Evolutionary conservation across 2,888 invertebrate species (phyloP).

Genomic region (Rhogogaster chlorosoma): DNA sequence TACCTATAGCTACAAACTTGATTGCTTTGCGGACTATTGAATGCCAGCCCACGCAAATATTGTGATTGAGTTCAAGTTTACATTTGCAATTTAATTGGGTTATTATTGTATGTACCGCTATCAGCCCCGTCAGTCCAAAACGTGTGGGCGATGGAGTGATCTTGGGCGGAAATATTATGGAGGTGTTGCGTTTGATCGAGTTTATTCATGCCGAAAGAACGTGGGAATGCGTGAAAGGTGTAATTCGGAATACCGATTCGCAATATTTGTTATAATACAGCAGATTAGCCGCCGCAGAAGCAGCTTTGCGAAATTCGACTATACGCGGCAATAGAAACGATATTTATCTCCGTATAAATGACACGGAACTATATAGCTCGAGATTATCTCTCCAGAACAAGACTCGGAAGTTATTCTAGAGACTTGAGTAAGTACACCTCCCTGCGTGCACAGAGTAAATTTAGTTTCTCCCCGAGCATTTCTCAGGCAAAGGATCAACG

Average conservation of each 20-base stretch:
- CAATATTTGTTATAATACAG: neutral
- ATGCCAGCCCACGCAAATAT: constrained; percentile 41
- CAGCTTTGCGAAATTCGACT: neutral
- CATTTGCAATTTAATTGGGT: constrained; percentile 50
- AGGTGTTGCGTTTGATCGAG: constrained; percentile 21
- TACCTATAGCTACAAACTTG: constrained; percentile 3
- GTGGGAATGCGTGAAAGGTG: neutral
- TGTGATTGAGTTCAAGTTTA: constrained; percentile 37
- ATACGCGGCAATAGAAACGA: neutral
- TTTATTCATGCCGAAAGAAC: neutral
- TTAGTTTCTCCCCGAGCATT: constrained; percentile 19
- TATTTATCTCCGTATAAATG: neutral
- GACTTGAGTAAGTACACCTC: neutral
- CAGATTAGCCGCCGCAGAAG: neutral
- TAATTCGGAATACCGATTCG: neutral
- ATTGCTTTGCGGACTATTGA: constrained; percentile 43
- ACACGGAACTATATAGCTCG: neutral
- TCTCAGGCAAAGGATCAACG: constrained; percentile 2
- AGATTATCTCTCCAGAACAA: constrained; percentile 6
- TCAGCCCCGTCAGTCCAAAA: neutral
- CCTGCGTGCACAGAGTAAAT: constrained; percentile 19
- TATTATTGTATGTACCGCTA: constrained; percentile 38
- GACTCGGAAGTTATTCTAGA: neutral
- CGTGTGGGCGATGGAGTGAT: neutral
- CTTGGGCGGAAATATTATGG: constrained; percentile 41